Percentiles rank a stretch among this genome's conserved stretches.
Evolutionary conservation across 1,140 invertebrate genomes (phyloP).

Genomic region (Drosophila malerkotliana): DNA sequence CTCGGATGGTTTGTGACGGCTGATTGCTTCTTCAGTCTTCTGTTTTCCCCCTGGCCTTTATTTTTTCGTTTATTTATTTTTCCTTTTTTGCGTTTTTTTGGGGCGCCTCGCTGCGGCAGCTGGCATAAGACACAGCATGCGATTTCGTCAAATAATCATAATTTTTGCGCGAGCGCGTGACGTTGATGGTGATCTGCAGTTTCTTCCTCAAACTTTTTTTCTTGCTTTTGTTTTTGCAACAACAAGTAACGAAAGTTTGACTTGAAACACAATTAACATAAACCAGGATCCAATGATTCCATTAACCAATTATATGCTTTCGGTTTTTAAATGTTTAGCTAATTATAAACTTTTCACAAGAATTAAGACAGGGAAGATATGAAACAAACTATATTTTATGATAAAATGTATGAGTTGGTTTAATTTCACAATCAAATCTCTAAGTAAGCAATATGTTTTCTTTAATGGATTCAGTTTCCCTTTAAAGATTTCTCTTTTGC

Average conservation of each 20-base stretch:
- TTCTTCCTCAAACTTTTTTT: slow-evolving; percentile 4
- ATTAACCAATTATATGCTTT: slow-evolving; percentile 8
- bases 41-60: slow-evolving; percentile 4
- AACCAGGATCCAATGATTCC: slow-evolving; percentile 6
- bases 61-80: slow-evolving; percentile 7
- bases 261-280: slow-evolving; percentile 11
- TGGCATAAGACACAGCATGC: slow-evolving; percentile 37
- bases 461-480: neutral
- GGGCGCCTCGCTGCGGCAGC: slow-evolving; percentile 39
- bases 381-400: no score
- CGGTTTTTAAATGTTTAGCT: neutral
- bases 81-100: slow-evolving; percentile 8
- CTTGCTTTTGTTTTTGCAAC: slow-evolving; percentile 8
- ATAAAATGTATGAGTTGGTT: no score
- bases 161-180: slow-evolving; percentile 34
- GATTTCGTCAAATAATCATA: slow-evolving; percentile 59
- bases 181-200: slow-evolving; percentile 26
- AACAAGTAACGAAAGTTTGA: slow-evolving; percentile 19
- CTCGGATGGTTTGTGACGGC: slow-evolving; percentile 26
- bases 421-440: no score
- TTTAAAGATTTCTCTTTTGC: slow-evolving; percentile 18
- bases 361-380: neutral
- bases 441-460: no score
- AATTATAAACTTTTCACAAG: neutral
- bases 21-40: slow-evolving; percentile 47